Percentiles rank a stretch among this genome's conserved stretches.
These are phyloP conservation scores for Rana temporaria DNA, from an alignment of 2,113 vertebrate genomes.

Conservation along the genomic window DNA sequence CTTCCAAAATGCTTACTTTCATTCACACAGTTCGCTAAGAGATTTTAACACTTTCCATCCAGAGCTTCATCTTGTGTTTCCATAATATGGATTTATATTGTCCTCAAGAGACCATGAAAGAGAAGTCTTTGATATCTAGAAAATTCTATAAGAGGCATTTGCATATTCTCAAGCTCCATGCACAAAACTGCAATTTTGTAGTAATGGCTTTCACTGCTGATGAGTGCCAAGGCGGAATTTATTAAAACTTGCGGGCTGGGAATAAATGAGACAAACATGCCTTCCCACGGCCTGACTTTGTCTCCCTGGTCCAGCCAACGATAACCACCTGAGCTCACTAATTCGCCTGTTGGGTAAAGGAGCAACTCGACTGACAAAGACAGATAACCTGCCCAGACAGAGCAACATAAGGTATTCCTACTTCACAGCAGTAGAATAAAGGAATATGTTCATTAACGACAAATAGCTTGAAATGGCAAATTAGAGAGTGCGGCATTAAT, in stretches of 20 bases:
- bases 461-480: too few species aligned
- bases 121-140: constrained; percentile 10
- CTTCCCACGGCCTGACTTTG: constrained; percentile 40
- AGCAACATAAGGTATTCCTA: constrained; percentile 16
- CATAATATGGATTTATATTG: constrained; percentile 11
- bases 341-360: constrained; percentile 36
- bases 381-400: constrained; percentile 5
- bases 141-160: constrained; percentile 26
- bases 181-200: constrained; percentile 43
- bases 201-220: constrained; percentile 47
- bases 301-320: constrained; percentile 36
- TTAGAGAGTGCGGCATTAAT: too few species aligned
- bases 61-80: not conserved
- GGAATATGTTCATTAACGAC: too few species aligned
- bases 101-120: constrained; percentile 29
- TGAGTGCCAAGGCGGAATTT: constrained; percentile 43
- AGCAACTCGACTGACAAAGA: constrained; percentile 24
- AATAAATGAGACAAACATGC: constrained; percentile 45
- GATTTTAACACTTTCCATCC: constrained; percentile 14
- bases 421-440: not conserved
- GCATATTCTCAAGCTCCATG: constrained; percentile 46
- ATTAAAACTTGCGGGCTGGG: constrained; percentile 48
- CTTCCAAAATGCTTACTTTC: not conserved
- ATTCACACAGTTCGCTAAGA: not conserved
- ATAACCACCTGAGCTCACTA: constrained; percentile 47